Conservation (phyloP, 1,140 invertebrate genomes). For the Archegozetes longisetosus region DNA sequence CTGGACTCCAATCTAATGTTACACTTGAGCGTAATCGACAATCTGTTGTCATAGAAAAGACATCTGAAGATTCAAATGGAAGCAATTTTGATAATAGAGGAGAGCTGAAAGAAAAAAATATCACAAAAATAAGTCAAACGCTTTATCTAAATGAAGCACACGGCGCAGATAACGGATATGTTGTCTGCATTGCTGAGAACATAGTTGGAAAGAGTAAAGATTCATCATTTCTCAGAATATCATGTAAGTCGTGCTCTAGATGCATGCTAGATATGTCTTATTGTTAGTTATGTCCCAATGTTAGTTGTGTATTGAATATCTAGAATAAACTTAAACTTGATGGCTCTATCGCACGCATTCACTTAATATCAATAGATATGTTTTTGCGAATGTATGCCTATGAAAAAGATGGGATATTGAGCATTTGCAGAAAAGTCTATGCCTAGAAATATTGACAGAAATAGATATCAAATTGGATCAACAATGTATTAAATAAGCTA, state of each 20-base stretch:
- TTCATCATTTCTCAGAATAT: slow-evolving; percentile 10
- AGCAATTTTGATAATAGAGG: background rate
- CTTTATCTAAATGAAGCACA: slow-evolving; percentile 2
- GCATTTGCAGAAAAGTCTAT: too few species aligned
- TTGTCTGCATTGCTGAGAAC: slow-evolving; percentile 19
- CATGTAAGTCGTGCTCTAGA: slow-evolving; percentile 1
- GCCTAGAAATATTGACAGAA: too few species aligned
- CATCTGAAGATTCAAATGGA: background rate
- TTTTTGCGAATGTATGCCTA: too few species aligned
- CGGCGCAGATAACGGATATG: slow-evolving; percentile 15
- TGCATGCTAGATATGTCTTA: too few species aligned
- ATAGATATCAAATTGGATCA: too few species aligned
- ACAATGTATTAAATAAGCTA: too few species aligned
- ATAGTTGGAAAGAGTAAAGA: slow-evolving; percentile 13
- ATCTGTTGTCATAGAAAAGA: background rate
- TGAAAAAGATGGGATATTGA: too few species aligned
- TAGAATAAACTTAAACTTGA: too few species aligned
- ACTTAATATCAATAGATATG: too few species aligned
- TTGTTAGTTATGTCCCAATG: too few species aligned
- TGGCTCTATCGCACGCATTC: too few species aligned
- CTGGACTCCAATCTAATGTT: background rate
- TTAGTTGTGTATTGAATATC: too few species aligned
- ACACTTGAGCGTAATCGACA: background rate
- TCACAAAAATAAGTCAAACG: background rate
- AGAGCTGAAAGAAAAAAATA: background rate